Conservation (phyloP, 2,888 invertebrate species). For the Crocallis elinguaria region DNA sequence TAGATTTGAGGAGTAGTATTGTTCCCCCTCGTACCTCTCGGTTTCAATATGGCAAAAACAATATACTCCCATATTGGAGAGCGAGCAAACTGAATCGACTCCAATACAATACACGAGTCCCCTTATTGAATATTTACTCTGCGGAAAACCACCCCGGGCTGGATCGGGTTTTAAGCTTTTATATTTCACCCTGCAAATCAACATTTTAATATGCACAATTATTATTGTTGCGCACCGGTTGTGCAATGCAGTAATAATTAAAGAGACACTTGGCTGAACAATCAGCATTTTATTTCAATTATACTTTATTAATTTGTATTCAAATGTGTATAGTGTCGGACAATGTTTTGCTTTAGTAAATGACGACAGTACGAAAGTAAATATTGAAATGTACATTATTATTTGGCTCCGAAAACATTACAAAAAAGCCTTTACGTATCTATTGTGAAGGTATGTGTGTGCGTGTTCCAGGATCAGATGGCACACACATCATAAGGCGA, state of each 20-base stretch:
- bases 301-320: constrained; percentile 2
- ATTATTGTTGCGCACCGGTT: constrained; percentile 5
- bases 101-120: constrained; percentile 63
- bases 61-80: constrained; percentile 74
- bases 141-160: constrained; percentile 43
- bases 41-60: constrained; percentile 68
- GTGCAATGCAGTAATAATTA: constrained; percentile 18
- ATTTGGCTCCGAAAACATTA: no score
- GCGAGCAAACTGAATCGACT: constrained; percentile 65
- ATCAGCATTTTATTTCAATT: constrained; percentile 12
- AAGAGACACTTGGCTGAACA: constrained; percentile 14
- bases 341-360: background rate
- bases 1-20: background rate
- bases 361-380: no score
- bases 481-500: no score
- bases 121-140: constrained; percentile 74
- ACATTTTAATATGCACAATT: constrained; percentile 25
- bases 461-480: no score
- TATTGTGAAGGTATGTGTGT: no score
- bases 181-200: constrained; percentile 23
- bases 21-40: constrained; percentile 7
- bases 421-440: no score
- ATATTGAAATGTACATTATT: no score
- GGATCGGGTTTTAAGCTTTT: constrained; percentile 36
- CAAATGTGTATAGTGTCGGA: background rate